Conservation (phyloP, 2,797 vertebrate genomes). For the Cephalopachus bancanus region DNA sequence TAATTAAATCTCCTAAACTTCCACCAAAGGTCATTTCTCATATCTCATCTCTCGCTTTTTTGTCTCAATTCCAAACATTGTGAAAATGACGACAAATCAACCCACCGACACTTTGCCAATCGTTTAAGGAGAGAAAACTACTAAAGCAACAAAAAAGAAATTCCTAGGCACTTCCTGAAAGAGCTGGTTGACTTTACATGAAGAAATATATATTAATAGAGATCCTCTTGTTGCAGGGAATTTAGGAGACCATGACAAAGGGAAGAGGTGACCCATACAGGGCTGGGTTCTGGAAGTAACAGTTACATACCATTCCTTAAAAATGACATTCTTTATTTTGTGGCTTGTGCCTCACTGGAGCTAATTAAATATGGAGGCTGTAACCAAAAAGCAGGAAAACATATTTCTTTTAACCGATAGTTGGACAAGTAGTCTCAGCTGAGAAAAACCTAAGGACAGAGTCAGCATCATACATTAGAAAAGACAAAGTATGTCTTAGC, state of each 20-base stretch:
- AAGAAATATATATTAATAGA: not conserved
- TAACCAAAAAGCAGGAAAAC: slow-evolving; percentile 7
- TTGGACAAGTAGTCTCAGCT: not conserved
- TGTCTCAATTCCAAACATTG: not conserved
- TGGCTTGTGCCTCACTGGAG: not conserved
- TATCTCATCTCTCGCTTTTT: not conserved
- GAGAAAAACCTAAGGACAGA: not conserved
- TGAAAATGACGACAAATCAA: slow-evolving; percentile 9
- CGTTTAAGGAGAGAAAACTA: not conserved
- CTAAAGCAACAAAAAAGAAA: not conserved
- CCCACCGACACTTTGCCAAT: not conserved
- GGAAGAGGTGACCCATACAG: not conserved
- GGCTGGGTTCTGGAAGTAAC: not conserved
- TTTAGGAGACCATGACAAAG: not conserved
- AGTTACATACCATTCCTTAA: not conserved
- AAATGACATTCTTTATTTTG: not conserved
- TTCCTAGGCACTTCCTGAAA: not conserved
- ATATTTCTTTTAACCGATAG: not conserved
- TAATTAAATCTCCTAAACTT: slow-evolving; percentile 17
- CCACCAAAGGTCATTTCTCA: not conserved
- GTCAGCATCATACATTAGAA: not conserved
- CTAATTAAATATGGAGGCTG: not conserved
- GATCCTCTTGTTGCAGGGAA: not conserved
- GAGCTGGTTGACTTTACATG: not conserved
- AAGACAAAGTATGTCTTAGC: not conserved